phyloP scores from a whole-genome alignment of 2,888 invertebrate species.

The Noctua comes region DNA sequence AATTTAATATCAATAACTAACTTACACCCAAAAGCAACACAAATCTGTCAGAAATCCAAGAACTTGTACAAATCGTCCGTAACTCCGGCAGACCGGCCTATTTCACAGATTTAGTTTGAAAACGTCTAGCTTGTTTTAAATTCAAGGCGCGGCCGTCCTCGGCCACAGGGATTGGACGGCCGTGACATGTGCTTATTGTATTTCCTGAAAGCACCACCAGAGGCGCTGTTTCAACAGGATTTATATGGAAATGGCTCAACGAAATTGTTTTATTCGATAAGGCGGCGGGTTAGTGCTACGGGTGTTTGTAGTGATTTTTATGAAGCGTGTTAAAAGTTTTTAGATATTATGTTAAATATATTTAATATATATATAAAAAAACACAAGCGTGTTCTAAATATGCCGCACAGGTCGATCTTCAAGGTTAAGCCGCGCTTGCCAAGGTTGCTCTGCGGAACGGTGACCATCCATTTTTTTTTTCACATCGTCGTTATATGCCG shows the following conservation, averaged over 20 bases:
- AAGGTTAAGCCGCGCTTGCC: not conserved
- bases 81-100: constrained; percentile 44
- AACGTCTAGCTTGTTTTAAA: constrained; percentile 75
- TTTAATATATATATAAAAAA: too few species aligned
- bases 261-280: constrained; percentile 63
- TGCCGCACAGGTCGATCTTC: not conserved
- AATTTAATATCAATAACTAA: not conserved
- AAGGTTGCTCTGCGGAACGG: not conserved
- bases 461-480: not conserved
- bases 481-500: too few species aligned
- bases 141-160: constrained; percentile 71
- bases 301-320: constrained; percentile 16
- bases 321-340: not conserved
- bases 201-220: constrained; percentile 69
- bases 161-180: constrained; percentile 69
- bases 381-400: too few species aligned
- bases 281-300: not conserved
- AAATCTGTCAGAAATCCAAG: not conserved
- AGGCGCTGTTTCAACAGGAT: constrained; percentile 64
- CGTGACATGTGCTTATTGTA: constrained; percentile 79
- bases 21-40: not conserved
- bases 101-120: constrained; percentile 69
- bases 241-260: constrained; percentile 63
- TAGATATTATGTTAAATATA: not conserved
- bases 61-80: constrained; percentile 22